Percentiles rank a stretch among this genome's conserved stretches.
Evolutionary conservation across 1,140 invertebrate species (phyloP).

Genomic region (Nasonia giraulti): DNA sequence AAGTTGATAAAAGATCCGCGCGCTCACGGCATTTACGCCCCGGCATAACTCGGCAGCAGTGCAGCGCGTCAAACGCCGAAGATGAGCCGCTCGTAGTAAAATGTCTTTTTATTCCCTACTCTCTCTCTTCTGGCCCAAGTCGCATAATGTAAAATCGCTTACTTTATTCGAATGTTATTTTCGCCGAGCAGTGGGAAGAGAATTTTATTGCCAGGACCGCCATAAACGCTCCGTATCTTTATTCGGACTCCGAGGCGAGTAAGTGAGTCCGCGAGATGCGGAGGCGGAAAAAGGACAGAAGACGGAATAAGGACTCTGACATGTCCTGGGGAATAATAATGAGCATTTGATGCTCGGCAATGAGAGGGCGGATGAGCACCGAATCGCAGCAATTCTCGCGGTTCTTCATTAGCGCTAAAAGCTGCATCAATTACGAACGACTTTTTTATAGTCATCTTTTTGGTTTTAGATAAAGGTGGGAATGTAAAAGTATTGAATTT

Average conservation of each 20-base stretch:
- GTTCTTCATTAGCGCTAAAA: too few species aligned
- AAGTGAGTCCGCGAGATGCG: background rate
- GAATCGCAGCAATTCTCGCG: too few species aligned
- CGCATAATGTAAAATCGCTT: conserved; percentile 42
- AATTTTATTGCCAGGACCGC: conserved; percentile 45
- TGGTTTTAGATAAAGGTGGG: too few species aligned
- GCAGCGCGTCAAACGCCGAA: conserved; percentile 6
- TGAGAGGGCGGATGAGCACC: too few species aligned
- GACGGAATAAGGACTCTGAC: background rate
- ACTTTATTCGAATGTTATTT: conserved; percentile 50
- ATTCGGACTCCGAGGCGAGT: background rate
- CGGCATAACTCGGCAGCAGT: conserved; percentile 20
- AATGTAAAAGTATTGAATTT: too few species aligned
- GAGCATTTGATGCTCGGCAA: too few species aligned
- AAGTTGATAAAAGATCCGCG: conserved; percentile 40
- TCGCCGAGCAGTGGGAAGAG: conserved; percentile 51
- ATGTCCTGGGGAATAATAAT: too few species aligned
- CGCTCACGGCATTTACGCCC: conserved; percentile 10
- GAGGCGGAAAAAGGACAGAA: conserved; percentile 36
- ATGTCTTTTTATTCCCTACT: background rate
- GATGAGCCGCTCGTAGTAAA: conserved; percentile 33
- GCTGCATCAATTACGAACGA: too few species aligned
- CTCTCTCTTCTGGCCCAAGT: background rate
- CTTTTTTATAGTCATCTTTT: too few species aligned
- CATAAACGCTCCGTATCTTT: conserved; percentile 45